Evolutionary conservation across 2,888 invertebrate species (phyloP), one percentile per base, ranked within the genome.

Genomic region (Tenthredo scrophulariae): DNA sequence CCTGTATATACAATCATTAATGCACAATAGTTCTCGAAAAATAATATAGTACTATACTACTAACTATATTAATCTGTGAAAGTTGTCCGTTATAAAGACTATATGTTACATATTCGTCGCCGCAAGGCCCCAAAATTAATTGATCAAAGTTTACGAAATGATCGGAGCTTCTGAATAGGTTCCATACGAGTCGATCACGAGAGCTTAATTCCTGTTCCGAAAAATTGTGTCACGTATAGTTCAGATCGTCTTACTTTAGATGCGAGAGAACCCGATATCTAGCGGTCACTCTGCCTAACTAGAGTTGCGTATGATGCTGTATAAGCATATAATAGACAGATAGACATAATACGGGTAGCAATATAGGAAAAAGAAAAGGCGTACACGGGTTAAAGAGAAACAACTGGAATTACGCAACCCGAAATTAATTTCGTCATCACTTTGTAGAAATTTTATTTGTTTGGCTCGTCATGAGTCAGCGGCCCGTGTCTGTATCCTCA

Each of bases 1-100:
- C 98, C 98, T 93, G 58, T 40, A 85, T 85, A 85, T 18, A 67
- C 15, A 18, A 58, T 80, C 46, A 54, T 33, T 10, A 37, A 18
- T 65, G 43, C 37, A 18, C 6, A 22, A 65, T 37, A 2, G 0
- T 62, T 15, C 1, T 15, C 13, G 46, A 4, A 26, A 54, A 46
- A 18, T 50, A n/a, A n/a, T n/a, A n/a, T n/a, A n/a, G n/a, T n/a
- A n/a, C n/a, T n/a, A n/a, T n/a, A n/a, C n/a, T n/a, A n/a, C n/a
- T n/a, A n/a, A n/a, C 18, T 4, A 6, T 50, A 50, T n/a, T n/a
- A 50, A 50, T 50, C 50, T 18, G 4, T 5, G 5, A 50, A 50
- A 50, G 5, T 50, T 18, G 7, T 18, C 50, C 18, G 15, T 18
- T 50, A 18, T 50, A 18, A 18, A 46, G 46, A 43, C 43, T 43